Conservation (phyloP, 2,888 invertebrate species). For the Therioaphis trifolii region DNA sequence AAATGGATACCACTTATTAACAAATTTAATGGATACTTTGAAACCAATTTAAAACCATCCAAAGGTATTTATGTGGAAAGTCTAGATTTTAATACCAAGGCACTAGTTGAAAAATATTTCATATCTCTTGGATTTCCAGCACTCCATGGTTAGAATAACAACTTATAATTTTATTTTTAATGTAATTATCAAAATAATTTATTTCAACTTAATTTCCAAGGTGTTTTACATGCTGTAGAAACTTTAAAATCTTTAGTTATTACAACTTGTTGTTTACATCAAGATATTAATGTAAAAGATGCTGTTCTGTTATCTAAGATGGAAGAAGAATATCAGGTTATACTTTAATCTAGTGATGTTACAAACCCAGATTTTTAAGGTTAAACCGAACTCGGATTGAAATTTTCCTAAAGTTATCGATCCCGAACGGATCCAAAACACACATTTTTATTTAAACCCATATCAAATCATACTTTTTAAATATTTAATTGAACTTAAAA, state of each 20-base stretch:
- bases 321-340: constrained; percentile 92
- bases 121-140: constrained; percentile 84
- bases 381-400: too few relatives aligned
- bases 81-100: constrained; percentile 76
- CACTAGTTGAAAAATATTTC: constrained; percentile 79
- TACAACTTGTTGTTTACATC: constrained; percentile 84
- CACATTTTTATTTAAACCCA: too few relatives aligned
- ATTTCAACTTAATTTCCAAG: constrained; percentile 70
- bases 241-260: constrained; percentile 90
- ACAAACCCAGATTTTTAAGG: too few relatives aligned
- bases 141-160: constrained; percentile 76
- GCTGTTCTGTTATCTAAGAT: constrained; percentile 86
- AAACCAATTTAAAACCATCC: constrained; percentile 79
- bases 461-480: too few relatives aligned
- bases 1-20: constrained; percentile 91
- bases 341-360: not conserved
- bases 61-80: constrained; percentile 78
- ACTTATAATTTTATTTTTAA: not conserved
- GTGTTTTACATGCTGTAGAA: constrained; percentile 87
- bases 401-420: too few relatives aligned
- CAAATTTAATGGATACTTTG: constrained; percentile 88
- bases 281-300: constrained; percentile 79
- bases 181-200: not conserved
- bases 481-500: too few relatives aligned
- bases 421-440: too few relatives aligned